Evolutionary conservation across 2,888 invertebrate genomes (phyloP).

Genomic region (Chaetogeoica ovagalla): DNA sequence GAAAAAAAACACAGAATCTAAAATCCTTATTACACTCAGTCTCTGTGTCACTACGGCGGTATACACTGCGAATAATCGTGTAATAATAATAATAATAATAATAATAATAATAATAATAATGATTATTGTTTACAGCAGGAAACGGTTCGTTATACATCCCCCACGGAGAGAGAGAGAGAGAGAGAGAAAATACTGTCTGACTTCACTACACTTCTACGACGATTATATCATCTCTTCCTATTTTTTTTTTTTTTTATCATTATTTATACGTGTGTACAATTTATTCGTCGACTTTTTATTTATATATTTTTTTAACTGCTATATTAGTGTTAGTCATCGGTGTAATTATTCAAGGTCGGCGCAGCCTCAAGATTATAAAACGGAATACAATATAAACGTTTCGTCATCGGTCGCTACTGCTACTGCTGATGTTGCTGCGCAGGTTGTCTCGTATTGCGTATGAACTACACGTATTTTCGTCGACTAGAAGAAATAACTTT

Average conservation of each 20-base stretch:
- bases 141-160: conserved; percentile 41
- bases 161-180: background rate
- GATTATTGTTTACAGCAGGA: conserved; percentile 24
- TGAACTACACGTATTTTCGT: no score
- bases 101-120: background rate
- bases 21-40: background rate
- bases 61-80: background rate
- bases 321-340: conserved; percentile 23
- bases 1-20: no score
- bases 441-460: no score
- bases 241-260: background rate
- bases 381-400: conserved; percentile 22
- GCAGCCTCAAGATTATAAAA: conserved; percentile 31
- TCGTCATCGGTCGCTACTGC: conserved; percentile 7
- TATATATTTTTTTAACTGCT: conserved; percentile 6
- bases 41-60: background rate
- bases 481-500: no score
- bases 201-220: conserved; percentile 12
- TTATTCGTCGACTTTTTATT: background rate
- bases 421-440: no score
- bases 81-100: background rate
- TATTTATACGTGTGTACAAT: no score
- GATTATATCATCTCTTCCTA: conserved; percentile 16
- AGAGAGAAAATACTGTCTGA: no score
- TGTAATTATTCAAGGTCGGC: conserved; percentile 30